These are phyloP conservation scores for Dinothrombium tinctorium DNA, from an alignment of 1,140 invertebrate genomes.

Conservation along the genomic window DNA sequence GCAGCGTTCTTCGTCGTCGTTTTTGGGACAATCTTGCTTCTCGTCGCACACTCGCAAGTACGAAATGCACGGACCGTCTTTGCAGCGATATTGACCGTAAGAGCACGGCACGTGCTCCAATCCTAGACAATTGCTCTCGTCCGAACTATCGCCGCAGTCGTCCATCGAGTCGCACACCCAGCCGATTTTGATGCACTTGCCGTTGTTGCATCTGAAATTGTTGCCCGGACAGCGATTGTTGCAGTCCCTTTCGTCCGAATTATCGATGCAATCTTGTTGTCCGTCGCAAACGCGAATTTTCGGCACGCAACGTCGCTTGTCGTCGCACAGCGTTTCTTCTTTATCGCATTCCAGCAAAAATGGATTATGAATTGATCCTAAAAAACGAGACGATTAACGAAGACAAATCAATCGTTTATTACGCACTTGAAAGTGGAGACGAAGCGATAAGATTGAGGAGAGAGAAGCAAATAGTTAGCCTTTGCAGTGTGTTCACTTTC, in stretches of 20 bases:
- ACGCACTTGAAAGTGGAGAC: no score
- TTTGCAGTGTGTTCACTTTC: no score
- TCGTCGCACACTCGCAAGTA: background rate
- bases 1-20: background rate
- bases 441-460: no score
- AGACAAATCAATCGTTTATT: no score
- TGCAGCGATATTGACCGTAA: background rate
- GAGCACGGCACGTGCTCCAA: background rate
- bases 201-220: slow-evolving; percentile 80
- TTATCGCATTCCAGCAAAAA: background rate
- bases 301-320: background rate
- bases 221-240: slow-evolving; percentile 1
- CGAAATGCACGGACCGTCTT: background rate
- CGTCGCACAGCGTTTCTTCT: background rate
- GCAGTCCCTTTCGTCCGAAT: background rate
- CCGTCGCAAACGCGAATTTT: background rate
- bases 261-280: slow-evolving; percentile 5
- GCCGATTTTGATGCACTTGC: slow-evolving; percentile 72
- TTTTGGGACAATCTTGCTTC: background rate
- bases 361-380: no score
- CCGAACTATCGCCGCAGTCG: slow-evolving; percentile 73
- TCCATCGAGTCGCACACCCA: slow-evolving; percentile 89
- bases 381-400: no score
- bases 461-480: no score
- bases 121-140: slow-evolving; percentile 52